Conservation (phyloP, 2,113 vertebrate genomes). For the Tragelaphus strepsiceros region DNA sequence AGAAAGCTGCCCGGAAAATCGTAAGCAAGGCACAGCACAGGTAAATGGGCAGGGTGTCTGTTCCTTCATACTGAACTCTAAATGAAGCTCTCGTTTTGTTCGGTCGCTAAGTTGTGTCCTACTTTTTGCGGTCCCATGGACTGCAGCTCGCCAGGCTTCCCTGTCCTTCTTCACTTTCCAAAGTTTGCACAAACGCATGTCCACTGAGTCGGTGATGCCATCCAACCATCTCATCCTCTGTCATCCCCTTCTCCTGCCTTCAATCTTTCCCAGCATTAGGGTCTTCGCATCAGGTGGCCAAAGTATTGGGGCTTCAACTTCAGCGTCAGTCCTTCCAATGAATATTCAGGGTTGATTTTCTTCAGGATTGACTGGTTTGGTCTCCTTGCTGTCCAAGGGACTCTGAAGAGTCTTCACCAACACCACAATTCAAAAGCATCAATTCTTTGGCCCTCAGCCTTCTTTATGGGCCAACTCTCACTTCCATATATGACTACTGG, state of each 20-base stretch:
- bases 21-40: background rate
- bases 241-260: background rate
- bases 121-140: background rate
- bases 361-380: background rate
- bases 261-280: background rate
- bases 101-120: background rate
- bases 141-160: background rate
- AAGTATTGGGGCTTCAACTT: background rate
- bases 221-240: background rate
- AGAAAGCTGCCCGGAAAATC: background rate
- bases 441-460: background rate
- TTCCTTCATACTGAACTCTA: background rate
- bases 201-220: background rate
- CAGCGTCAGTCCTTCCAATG: background rate
- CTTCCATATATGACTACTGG: background rate
- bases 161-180: background rate
- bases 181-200: background rate
- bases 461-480: background rate
- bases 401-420: background rate
- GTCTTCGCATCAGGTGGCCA: background rate
- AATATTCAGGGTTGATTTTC: background rate
- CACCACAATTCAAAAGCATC: background rate
- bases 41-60: too few species aligned
- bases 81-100: background rate
- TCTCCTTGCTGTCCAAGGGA: background rate